Base-by-base conservation (phyloP, 2,888 invertebrate species). In the Tribolium freemani region DNA sequence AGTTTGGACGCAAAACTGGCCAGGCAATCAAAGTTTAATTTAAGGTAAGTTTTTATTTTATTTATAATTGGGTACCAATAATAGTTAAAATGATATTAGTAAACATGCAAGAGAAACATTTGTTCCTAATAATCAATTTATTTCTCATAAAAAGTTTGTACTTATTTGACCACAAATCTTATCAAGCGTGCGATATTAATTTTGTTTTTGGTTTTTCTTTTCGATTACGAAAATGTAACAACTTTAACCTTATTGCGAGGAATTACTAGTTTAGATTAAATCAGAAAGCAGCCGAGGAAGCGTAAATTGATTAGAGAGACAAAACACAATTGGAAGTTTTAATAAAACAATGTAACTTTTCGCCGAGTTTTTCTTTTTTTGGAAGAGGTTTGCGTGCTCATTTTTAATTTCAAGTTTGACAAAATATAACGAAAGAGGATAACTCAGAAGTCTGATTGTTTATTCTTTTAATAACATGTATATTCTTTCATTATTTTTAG, bases 1-100 rank as follows among this genome's bases (percentile, higher is more conserved):
- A n/a, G n/a, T 46, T 60, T 45, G 60, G 60, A 46, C 60, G 26
- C 16, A 46, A 20, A 60, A 46, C 20, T 45, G 60, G 44, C 46
- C 10, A n/a, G 8, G 46, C 20, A 58, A 58, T 11, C 11, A 58
- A 45, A 58, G 20, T 30, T 21, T 60, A 21, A 45, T 46, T 46
- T 60, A 60, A 60, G 60, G 60, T 46, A 46, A 60, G 58, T 46
- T 5, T 16, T 16, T 16, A 1, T 16, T 16, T 16, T 1, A 1
- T 16, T 16, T 16, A 16, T 16, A 16, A n/a, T n/a, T n/a, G n/a
- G n/a, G n/a, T n/a, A n/a, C n/a, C 16, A 16, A 2, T 16, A 1
- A 16, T 16, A 16, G 16, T 16, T 16, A 16, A 16, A 16, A 2
- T 16, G 16, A 16, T 26, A 26, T 26, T 26, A 5, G 26, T 26